A percentile compares a stretch with the other conserved stretches of the same genome.
phyloP scores from a whole-genome alignment of 2,888 invertebrate genomes.

The Zonitis immaculata region DNA sequence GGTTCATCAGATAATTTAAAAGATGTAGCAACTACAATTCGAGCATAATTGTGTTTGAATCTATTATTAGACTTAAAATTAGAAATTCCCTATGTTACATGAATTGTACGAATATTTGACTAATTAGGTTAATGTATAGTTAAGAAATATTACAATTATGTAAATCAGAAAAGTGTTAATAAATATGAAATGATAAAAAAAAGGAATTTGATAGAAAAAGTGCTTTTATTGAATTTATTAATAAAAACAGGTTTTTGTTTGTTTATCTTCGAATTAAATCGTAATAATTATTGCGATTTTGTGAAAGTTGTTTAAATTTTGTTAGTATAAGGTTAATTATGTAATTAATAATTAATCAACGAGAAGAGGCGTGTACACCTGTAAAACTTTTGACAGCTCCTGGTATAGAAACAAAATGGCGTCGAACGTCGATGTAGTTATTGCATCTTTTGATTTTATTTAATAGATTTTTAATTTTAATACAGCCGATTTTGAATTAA shows the following conservation, averaged over 20 bases:
- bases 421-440: conserved; percentile 27
- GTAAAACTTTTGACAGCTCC: conserved; percentile 15
- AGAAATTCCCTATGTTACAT: too few relatives aligned
- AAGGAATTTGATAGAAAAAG: not conserved
- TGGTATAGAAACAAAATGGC: conserved; percentile 41
- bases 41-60: not conserved
- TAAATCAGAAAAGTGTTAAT: not conserved
- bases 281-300: not conserved
- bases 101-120: too few relatives aligned
- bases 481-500: not conserved
- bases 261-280: not conserved
- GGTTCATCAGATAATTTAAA: conserved; percentile 43
- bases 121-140: not conserved
- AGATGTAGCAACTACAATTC: conserved; percentile 40
- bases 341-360: not conserved
- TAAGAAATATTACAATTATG: not conserved
- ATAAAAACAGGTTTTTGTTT: not conserved
- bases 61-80: too few relatives aligned
- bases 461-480: conserved; percentile 25
- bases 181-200: not conserved
- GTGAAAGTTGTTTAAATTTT: not conserved
- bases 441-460: conserved; percentile 28
- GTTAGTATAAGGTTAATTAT: not conserved
- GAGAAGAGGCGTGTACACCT: not conserved
- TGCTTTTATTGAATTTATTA: not conserved